Base-by-base conservation (phyloP, 2,113 vertebrate species). In the Hippocampus zosterae region DNA sequence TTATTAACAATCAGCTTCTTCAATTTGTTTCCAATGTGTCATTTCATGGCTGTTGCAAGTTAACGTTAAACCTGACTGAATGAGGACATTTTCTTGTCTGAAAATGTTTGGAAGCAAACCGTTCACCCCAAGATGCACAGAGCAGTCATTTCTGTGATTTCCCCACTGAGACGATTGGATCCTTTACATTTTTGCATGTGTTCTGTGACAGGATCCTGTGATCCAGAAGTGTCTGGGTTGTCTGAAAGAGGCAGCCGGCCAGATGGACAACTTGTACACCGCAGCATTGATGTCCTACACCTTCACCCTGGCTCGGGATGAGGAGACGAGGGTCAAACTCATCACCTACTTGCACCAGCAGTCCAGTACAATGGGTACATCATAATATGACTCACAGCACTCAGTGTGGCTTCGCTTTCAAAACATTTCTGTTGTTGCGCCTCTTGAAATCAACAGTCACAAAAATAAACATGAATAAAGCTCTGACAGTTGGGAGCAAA, bases 201-300 rank as follows among this genome's bases (percentile, higher is more conserved):
- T 10, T n/a, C 1, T 23, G 6, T 50, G 0, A 68, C 66, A 96
- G 95, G 88, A 92, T 44, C 10, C 55, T 0, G 29, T 93, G 59
- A 83, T 96, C 2, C 68, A 10, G 33, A 91, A 63, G 4, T 84
- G 94, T 67, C 90, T 98, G 18, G 64, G 16, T 11, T 98, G 94
- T 67, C 80, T 96, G 1, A 77, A 79, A 72, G 29, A 1, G 0
- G 81, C 88, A 0, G 50, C 42, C 0, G 12, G 33, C n/a, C 61
- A 67, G 61, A 23, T 88, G 59, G 74, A 85, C 74, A 89, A 92
- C 69, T 69, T 90, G 16, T 94, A 96, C 72, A 92, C 90, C 37
- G 88, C 88, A 3, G 93, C 95, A 0, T 90, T 96, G 70, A 64
- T 95, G 74, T 92, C 93, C 59, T 96, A 97, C 81, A 92, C 93